A percentile compares a stretch with the other conserved stretches of the same genome.
Conservation (phyloP, 1,140 invertebrate species). For the Lepidurus apus region DNA sequence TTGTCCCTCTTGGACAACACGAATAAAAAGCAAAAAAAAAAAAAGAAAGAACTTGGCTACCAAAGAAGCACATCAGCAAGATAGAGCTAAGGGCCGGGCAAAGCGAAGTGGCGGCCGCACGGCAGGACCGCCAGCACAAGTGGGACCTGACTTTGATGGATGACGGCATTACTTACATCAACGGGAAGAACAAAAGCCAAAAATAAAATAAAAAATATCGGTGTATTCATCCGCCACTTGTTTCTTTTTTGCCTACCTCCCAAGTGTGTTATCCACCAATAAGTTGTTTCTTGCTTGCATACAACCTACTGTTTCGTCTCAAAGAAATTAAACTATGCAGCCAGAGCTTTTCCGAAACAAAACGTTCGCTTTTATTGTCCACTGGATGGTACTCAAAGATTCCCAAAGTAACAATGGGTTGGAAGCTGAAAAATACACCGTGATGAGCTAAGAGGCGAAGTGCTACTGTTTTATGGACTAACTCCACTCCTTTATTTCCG, state of each 20-base stretch:
- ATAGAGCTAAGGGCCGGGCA: slow-evolving; percentile 13
- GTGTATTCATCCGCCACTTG: not conserved
- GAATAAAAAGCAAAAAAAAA: not conserved
- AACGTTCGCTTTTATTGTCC: not conserved
- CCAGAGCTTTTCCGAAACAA: too few relatives aligned
- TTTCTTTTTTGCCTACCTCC: not conserved
- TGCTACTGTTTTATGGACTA: not conserved
- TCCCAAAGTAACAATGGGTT: too few relatives aligned
- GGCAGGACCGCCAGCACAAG: slow-evolving; percentile 6
- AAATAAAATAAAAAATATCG: not conserved
- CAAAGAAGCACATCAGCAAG: slow-evolving; percentile 6
- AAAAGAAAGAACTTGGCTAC: not conserved
- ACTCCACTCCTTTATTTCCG: not conserved
- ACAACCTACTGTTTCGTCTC: not conserved
- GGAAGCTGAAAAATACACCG: too few relatives aligned
- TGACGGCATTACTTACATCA: slow-evolving; percentile 19
- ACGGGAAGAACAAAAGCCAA: not conserved
- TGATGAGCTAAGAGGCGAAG: not conserved
- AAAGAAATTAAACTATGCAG: too few relatives aligned
- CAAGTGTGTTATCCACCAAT: not conserved
- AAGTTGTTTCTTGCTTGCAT: not conserved
- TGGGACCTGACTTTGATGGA: slow-evolving; percentile 9
- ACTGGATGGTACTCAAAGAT: not conserved
- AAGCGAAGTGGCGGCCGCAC: slow-evolving; percentile 11
- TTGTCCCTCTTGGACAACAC: not conserved